Percentiles rank a stretch among this genome's conserved stretches.
Conservation (phyloP, 2,113 vertebrate species). For the Pundamilia nyererei region DNA sequence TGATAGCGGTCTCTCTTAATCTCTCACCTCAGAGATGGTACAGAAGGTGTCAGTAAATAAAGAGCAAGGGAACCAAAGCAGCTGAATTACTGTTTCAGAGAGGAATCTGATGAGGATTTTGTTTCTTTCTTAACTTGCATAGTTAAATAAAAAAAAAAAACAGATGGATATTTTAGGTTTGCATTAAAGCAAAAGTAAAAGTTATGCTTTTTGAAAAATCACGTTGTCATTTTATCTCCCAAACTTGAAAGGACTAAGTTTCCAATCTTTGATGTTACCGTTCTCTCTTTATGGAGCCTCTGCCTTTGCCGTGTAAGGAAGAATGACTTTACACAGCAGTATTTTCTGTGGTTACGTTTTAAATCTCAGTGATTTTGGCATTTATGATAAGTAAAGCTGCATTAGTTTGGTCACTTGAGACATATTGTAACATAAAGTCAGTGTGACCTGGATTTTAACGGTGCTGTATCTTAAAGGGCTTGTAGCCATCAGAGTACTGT, state of each 20-base stretch:
- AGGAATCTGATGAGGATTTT: background rate
- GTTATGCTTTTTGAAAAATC: background rate
- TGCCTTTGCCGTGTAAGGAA: background rate
- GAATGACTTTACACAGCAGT: constrained; percentile 2
- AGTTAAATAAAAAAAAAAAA: background rate
- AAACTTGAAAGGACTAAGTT: background rate
- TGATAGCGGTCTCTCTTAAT: background rate
- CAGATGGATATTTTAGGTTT: background rate
- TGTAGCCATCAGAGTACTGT: background rate
- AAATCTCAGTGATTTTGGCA: background rate
- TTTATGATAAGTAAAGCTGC: background rate
- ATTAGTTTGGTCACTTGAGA: background rate
- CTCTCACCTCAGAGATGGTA: background rate
- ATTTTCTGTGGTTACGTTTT: background rate
- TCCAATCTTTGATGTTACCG: background rate
- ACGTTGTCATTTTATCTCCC: background rate
- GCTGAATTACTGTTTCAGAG: background rate
- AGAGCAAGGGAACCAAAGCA: background rate
- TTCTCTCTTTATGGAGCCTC: background rate
- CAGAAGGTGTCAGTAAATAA: background rate
- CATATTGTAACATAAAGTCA: background rate
- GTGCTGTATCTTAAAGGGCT: background rate
- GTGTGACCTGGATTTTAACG: background rate
- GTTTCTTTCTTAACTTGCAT: background rate
- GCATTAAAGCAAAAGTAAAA: background rate